phyloP scores from a whole-genome alignment of 2,797 vertebrate genomes.

The Notolepis coatsorum region DNA sequence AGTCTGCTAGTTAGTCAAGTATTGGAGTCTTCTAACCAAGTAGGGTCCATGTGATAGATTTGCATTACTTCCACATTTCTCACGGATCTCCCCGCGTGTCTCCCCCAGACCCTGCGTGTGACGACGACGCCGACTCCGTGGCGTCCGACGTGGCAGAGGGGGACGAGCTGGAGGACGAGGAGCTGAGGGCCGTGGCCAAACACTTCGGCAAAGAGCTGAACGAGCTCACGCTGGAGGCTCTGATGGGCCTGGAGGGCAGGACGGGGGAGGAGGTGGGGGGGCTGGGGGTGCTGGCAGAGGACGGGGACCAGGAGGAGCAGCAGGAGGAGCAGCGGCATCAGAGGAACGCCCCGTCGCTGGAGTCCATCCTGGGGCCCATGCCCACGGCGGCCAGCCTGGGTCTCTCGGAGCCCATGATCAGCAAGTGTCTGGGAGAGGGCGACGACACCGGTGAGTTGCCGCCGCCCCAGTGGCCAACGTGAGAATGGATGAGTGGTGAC shows the following conservation, averaged over 20 bases:
- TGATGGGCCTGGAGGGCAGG: slow-evolving; percentile 74
- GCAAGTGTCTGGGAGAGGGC: slow-evolving; percentile 75
- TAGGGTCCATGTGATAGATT: too few relatives aligned
- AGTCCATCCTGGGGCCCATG: slow-evolving; percentile 88
- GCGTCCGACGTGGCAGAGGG: slow-evolving; percentile 60
- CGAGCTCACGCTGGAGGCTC: slow-evolving; percentile 67
- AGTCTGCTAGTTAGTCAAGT: too few relatives aligned
- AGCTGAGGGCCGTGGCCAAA: slow-evolving; percentile 88
- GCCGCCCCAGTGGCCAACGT: too few relatives aligned
- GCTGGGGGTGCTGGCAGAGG: slow-evolving; percentile 13
- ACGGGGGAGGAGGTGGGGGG: slow-evolving; percentile 37
- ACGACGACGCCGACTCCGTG: slow-evolving; percentile 66
- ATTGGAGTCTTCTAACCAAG: too few relatives aligned
- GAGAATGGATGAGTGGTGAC: too few relatives aligned
- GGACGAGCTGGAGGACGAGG: slow-evolving; percentile 87
- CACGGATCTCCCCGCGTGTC: too few relatives aligned
- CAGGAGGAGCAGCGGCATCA: slow-evolving; percentile 6
- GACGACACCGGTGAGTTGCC: slow-evolving; percentile 89
- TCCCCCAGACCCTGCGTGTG: slow-evolving; percentile 63
- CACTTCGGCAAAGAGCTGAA: slow-evolving; percentile 89
- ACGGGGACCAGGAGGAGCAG: slow-evolving; percentile 30
- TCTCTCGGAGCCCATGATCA: slow-evolving; percentile 87
- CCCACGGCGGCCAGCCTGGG: slow-evolving; percentile 91
- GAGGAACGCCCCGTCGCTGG: slow-evolving; percentile 82
- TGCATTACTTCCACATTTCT: too few relatives aligned